Evolutionary conservation across 2,797 vertebrate genomes (phyloP), one percentile per base, ranked within the genome.

Genomic region (Avahi laniger): DNA sequence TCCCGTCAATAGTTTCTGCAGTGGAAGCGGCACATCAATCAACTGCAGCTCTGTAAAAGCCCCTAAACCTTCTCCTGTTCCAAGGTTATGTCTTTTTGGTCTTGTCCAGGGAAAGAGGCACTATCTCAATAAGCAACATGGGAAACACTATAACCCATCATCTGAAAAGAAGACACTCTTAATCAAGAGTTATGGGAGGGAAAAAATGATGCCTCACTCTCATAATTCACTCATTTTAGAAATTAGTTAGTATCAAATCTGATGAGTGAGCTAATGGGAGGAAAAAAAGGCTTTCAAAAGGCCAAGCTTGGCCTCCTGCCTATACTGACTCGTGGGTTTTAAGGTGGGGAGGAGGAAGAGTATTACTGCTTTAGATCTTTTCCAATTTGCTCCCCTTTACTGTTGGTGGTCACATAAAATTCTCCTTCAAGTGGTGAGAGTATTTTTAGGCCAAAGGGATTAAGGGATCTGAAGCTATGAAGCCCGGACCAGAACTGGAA

Each of bases 371-470:
- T 54, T n/a, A 78, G 38, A 86, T 82, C 81, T 82, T 93, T 90
- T 75, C 67, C 97, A 98, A 93, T 97, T 97, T 98, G 97, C 94
- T 98, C 92, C 0, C 95, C 95, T 73, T 46, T 93, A 94, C 89
- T 95, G 96, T 9, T 59, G 50, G 92, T 33, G 67, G 79, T 97
- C 94, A 95, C 75, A 93, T 96, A 97, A 94, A 98, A 97, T 54
- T 94, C 95, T 28, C 85, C 61, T 94, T 93, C 79, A 89, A 80
- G 78, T 97, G 98, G 98, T 97, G 97, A 85, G 85, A 80, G 98
- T 98, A 99, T 99, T 99, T 99, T 99, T 98, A 99, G 98, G 97
- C 97, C 97, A 98, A 99, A 98, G 98, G 90, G 98, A 98, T 99
- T 98, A 99, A 98, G 98, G 98, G 98, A 99, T 99, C 99, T 99